Base-by-base conservation (phyloP, 2,113 vertebrate genomes). In the Baryphthengus martii region DNA sequence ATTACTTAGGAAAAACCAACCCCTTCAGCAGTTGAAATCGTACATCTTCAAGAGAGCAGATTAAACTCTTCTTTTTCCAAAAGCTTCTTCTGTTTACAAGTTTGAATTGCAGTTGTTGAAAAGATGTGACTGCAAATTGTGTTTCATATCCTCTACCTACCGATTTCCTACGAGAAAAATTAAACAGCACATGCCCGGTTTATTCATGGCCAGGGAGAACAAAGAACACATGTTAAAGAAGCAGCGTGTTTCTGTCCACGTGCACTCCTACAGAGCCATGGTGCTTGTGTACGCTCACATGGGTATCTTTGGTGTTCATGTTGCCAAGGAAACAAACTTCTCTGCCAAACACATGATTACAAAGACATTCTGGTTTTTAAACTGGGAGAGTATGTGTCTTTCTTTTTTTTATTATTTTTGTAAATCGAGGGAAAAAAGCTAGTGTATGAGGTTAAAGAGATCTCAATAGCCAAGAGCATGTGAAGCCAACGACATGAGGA, bases 271-370 rank as follows among this genome's bases (percentile, higher is more conserved):
- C 10, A 85, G 56, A 89, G 19, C 47, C 17, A 84, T 17, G 26
- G 5, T 67, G 47, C 39, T 42, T 37, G 47, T 33, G n/a, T 23
- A 63, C 2, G 45, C 39, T 33, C 31, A 81, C 62, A 71, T 9
- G 8, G 6, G 8, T 29, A 72, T 52, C 50, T 56, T 84, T 33
- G 67, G 82, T 63, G 40, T 56, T 85, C 23, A 37, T 15, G 71
- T 83, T 88, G 49, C 92, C 70, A 88, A 33, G 84, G 92, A 89
- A 96, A 91, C 42, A 42, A 87, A 88, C 17, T 74, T 39, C 18
- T 59, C 9, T 50, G 21, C 21, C 77, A 89, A 89, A 79, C 24
- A 50, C 24, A 63, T 1, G 10, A 76, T 25, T 53, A 53, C n/a
- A 61, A 87, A 91, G 35, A 56, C 14, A 58, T 65, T 75, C 45